Base-by-base conservation (phyloP, 2,888 invertebrate species). In the Leptopilina syphax region DNA sequence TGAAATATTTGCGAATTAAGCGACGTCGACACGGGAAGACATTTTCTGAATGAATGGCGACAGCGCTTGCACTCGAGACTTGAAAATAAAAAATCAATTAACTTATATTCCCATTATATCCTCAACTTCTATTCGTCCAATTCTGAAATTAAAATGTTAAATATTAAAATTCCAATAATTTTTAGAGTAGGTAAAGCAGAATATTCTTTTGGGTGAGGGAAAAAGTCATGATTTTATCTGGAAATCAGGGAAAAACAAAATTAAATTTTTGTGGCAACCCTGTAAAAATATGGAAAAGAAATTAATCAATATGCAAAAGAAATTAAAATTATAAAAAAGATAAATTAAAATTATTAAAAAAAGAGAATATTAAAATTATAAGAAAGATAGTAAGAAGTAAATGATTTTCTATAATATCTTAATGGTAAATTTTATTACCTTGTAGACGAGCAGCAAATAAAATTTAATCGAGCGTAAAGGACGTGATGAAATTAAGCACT, bases 1-100 rank as follows among this genome's bases (percentile, higher is more conserved):
- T 85, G 85, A 87, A 86, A 87, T 88, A 88, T 87, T 85, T 85
- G 88, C 88, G 90, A 90, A 90, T 90, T 90, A 90, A 89, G 87
- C 87, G 86, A 88, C 84, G 82, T 78, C 81, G 79, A 65, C 65
- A 83, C 83, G 83, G 78, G 78, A 73, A 82, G 85, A 82, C 82
- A 81, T 81, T 82, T 76, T 82, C 85, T 85, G 88, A 87, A 90
- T 89, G 91, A 89, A 90, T 91, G 88, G 90, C 87, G 85, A 84
- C 86, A 86, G 83, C 86, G 87, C 87, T 88, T 84, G 84, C 73
- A 73, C 73, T 70, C 54, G 50, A 70, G 54, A 8, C 27, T 50
- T 54, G 1, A 6, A 73, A 70, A 73, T 54, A 57, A 73, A 73
- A 65, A 65, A 34, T 10, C 27, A 65, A 65, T 13, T 3, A 7